phyloP scores from a whole-genome alignment of 2,113 vertebrate genomes.

The Ageneiosus marmoratus region DNA sequence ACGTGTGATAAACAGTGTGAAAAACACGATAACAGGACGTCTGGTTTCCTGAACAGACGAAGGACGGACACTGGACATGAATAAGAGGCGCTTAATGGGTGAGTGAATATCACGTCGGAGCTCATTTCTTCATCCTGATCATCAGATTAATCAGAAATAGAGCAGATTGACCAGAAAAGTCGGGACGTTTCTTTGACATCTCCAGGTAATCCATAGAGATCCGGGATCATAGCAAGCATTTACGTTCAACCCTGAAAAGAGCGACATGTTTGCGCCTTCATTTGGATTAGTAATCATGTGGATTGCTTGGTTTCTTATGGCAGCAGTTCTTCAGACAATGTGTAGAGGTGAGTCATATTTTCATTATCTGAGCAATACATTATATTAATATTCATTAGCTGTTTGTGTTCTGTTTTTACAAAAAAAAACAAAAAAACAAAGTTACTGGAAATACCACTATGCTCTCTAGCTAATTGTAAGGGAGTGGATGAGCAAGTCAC shows the following conservation, averaged over 20 bases:
- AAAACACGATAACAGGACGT: background rate
- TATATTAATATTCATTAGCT: no score
- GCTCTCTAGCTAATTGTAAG: background rate
- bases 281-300: background rate
- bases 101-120: background rate
- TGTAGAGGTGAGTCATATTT: conserved; percentile 9
- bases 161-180: no score
- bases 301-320: background rate
- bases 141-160: background rate
- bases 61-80: background rate
- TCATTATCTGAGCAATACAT: no score
- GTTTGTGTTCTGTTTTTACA: background rate
- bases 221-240: background rate
- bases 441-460: background rate
- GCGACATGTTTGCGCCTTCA: background rate
- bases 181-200: no score
- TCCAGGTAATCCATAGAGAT: background rate
- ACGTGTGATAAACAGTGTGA: no score
- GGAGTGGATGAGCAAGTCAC: no score
- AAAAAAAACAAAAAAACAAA: no score
- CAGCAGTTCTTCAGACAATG: background rate
- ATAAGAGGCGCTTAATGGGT: background rate
- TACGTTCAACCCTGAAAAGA: no score
- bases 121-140: background rate
- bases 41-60: background rate